Conservation (phyloP, 2,113 vertebrate species). For the Oxyruncus cristatus region DNA sequence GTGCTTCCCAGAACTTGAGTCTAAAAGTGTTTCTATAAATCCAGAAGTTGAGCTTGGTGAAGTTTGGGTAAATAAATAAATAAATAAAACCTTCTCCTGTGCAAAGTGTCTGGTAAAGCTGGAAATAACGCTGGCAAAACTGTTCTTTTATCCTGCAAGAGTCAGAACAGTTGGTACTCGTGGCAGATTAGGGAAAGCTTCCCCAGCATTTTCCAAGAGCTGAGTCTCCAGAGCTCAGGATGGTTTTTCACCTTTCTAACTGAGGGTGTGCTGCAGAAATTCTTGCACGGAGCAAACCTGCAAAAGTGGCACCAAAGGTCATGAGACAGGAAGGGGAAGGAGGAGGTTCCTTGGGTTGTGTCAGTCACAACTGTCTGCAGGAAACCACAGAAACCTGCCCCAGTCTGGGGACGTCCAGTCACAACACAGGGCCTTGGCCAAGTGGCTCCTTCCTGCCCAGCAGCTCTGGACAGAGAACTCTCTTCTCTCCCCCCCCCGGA, state of each 20-base stretch:
- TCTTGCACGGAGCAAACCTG: background rate
- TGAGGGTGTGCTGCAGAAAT: background rate
- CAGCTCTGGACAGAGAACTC: background rate
- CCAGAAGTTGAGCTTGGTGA: background rate
- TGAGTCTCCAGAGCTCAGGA: background rate
- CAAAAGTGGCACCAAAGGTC: conserved; percentile 15
- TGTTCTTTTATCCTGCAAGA: background rate
- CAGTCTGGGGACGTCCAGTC: conserved; percentile 28
- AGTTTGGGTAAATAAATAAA: background rate
- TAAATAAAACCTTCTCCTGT: background rate
- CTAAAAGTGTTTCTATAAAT: background rate
- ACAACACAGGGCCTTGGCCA: conserved; percentile 27
- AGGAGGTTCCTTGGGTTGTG: conserved; percentile 27
- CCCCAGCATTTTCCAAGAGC: background rate
- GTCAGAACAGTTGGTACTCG: background rate
- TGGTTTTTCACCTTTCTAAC: background rate
- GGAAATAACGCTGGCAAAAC: background rate
- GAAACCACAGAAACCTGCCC: conserved; percentile 66
- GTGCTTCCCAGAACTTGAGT: background rate
- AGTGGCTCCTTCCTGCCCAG: conserved; percentile 26
- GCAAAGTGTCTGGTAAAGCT: background rate
- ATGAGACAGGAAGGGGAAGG: conserved; percentile 60
- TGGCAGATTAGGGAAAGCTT: background rate
- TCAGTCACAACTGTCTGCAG: conserved; percentile 63
- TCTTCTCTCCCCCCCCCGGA: background rate